Evolutionary conservation across 2,113 vertebrate species (phyloP), one percentile per base, ranked within the genome.

Genomic region (Oncorhynchus nerka): DNA sequence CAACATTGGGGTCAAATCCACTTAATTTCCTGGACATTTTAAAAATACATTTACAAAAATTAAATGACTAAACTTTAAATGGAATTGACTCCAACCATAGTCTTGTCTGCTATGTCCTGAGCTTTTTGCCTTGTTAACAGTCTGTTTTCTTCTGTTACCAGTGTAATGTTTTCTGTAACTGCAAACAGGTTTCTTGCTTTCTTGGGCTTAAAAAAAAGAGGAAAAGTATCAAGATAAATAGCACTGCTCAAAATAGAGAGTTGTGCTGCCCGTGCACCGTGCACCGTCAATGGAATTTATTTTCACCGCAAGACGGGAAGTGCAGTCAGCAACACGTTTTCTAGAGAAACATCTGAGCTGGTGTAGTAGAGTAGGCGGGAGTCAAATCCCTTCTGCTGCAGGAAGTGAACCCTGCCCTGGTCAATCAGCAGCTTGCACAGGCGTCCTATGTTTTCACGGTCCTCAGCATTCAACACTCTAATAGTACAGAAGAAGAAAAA

Each of bases 271-370:
- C 16, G 5, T 45, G 39, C 39, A 45, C 51, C 4, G 13, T 16
- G 1, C 4, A 15, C 51, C 1, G 15, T 55, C 51, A 22, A 8
- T 62, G 19, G 59, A 24, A 62, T 62, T n/a, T 62, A 2, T 62
- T 62, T 62, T 62, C 20, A 62, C 55, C 34, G 24, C 24, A 1
- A 55, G 68, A 20, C 7, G 30, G 80, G 96, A 15, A 96, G 72
- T 19, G 97, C 97, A 26, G 94, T 97, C 75, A 99, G 88, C n/a
- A 99, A 85, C 12, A 99, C 93, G 20, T 99, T 99, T 91, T 99
- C 98, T 91, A 97, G 91, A 22, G 97, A 98, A 75, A 98, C 90
- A 15, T 88, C 75, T 34, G 86, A 20, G 49, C 91, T 91, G 9
- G 90, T 94, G 5, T 98, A 99, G 30, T 86, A 90, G 11, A 87